Conservation (phyloP, 2,113 vertebrate genomes). For the Odocoileus hemionus region DNA sequence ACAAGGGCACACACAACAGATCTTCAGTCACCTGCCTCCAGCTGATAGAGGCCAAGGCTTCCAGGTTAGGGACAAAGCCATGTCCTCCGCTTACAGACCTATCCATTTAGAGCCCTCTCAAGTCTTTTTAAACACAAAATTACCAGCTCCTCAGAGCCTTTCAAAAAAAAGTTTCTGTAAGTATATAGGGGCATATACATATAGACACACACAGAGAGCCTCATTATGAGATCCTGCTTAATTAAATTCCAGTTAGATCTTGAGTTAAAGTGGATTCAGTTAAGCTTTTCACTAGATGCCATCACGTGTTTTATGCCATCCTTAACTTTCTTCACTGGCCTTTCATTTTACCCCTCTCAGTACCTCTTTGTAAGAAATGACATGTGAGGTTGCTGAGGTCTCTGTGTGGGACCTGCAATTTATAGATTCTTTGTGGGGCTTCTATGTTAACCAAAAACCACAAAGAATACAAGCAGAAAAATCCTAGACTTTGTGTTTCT, state of each 20-base stretch:
- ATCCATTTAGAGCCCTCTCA: not conserved
- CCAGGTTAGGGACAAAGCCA: not conserved
- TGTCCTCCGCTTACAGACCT: not conserved
- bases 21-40: not conserved
- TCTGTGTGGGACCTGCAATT: not conserved
- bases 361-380: not conserved
- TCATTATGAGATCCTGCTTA: not conserved
- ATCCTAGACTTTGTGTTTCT: not conserved
- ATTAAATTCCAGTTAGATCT: not conserved
- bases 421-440: not conserved
- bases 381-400: not conserved
- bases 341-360: not conserved
- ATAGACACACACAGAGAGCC: not conserved
- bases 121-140: not conserved
- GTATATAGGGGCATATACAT: not conserved
- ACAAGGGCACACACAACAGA: fast-evolving
- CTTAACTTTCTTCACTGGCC: not conserved
- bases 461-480: not conserved
- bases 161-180: not conserved
- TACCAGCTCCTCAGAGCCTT: not conserved
- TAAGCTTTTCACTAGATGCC: not conserved
- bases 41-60: not conserved
- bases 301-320: not conserved
- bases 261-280: not conserved
- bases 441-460: not conserved